A percentile compares a stretch with the other conserved stretches of the same genome.
These are phyloP conservation scores for Lithobates sylvaticus DNA, from an alignment of 2,797 vertebrate species.

Conservation along the genomic window DNA sequence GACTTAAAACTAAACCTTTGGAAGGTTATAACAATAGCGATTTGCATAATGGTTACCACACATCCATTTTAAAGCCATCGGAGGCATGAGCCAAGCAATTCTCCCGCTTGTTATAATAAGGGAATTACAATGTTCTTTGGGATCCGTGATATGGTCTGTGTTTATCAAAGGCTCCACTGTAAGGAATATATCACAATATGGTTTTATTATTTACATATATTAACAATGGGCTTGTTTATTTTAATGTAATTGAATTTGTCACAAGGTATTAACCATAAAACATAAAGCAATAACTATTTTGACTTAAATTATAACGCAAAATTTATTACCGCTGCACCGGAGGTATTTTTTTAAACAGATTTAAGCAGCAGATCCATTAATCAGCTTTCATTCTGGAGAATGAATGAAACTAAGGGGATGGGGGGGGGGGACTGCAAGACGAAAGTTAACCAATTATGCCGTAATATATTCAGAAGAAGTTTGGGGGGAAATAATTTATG, in stretches of 20 bases:
- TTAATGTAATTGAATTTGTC: slow-evolving; percentile 61
- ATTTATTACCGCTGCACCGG: slow-evolving; percentile 67
- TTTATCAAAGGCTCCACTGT: slow-evolving; percentile 30
- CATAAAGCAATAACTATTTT: slow-evolving; percentile 64
- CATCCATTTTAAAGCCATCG: background rate
- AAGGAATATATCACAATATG: slow-evolving; percentile 58
- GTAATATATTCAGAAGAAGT: slow-evolving; percentile 54
- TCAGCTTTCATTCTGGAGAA: slow-evolving; percentile 33
- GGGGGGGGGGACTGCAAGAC: slow-evolving; percentile 31
- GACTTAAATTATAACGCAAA: slow-evolving; percentile 68
- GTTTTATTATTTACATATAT: slow-evolving; percentile 59
- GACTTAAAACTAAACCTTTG: slow-evolving; percentile 29
- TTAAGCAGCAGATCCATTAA: slow-evolving; percentile 62
- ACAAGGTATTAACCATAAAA: slow-evolving; percentile 64
- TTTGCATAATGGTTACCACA: slow-evolving; percentile 43
- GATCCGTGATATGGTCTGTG: slow-evolving; percentile 14
- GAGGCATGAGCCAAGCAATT: background rate
- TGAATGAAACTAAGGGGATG: slow-evolving; percentile 55
- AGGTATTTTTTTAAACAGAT: slow-evolving; percentile 59
- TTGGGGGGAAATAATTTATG: slow-evolving; percentile 60
- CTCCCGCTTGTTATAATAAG: background rate
- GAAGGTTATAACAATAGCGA: slow-evolving; percentile 58
- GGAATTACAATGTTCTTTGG: slow-evolving; percentile 41
- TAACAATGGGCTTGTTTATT: slow-evolving; percentile 60
- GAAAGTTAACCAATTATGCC: slow-evolving; percentile 43